These are phyloP conservation scores for Hippotragus niger DNA, from an alignment of 2,113 vertebrate species.

Conservation along the genomic window DNA sequence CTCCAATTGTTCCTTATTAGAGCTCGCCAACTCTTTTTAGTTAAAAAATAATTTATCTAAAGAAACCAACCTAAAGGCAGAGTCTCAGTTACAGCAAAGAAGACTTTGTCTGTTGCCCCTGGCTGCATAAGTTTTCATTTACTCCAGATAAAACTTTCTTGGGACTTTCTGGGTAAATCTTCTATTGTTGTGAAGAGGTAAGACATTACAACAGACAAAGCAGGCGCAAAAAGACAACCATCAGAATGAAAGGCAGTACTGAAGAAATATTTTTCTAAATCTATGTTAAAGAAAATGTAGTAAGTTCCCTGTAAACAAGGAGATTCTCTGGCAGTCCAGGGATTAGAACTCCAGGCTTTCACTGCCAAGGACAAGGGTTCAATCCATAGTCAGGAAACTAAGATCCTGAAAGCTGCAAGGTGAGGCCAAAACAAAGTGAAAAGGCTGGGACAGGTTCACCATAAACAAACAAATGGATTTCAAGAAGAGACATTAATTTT, in stretches of 20 bases:
- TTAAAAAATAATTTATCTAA: background rate
- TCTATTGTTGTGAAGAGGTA: background rate
- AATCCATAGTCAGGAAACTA: background rate
- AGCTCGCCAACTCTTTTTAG: background rate
- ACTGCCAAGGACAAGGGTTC: background rate
- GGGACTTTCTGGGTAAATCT: background rate
- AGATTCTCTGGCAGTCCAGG: background rate
- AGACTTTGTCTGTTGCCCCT: background rate
- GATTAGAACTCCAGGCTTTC: background rate
- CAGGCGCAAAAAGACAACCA: background rate
- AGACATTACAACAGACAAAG: background rate
- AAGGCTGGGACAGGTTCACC: background rate
- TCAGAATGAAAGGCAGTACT: background rate
- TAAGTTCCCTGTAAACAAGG: background rate
- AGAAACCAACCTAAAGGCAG: constrained; percentile 2
- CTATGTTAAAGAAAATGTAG: background rate
- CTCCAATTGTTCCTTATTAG: background rate
- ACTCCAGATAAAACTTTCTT: background rate
- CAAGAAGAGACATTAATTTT: background rate
- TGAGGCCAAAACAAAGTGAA: background rate
- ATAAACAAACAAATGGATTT: background rate
- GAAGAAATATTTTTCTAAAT: background rate
- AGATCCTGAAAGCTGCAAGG: background rate
- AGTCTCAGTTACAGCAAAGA: background rate
- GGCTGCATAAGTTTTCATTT: background rate